Conservation (phyloP, 2,113 vertebrate species). For the Nanorana parkeri region DNA sequence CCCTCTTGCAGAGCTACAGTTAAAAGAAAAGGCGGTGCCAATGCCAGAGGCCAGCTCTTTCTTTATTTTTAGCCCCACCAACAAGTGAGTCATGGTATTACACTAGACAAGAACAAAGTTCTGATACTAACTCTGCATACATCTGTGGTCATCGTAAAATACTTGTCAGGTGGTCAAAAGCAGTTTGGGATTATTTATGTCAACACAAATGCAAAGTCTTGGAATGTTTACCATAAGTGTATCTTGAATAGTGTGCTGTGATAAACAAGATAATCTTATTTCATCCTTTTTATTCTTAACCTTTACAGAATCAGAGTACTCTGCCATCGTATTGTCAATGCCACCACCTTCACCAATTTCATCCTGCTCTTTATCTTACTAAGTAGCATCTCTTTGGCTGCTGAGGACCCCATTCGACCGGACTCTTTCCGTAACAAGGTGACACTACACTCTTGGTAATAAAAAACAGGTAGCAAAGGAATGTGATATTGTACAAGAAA, state of each 20-base stretch:
- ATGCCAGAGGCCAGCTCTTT: constrained; percentile 95
- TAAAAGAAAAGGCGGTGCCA: constrained; percentile 96
- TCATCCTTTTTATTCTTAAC: constrained; percentile 1
- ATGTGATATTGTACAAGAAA: too few species aligned
- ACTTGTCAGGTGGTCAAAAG: too few species aligned
- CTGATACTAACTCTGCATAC: neutral
- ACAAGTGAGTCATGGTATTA: constrained; percentile 80
- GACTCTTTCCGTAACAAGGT: constrained; percentile 93
- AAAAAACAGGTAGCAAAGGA: neutral
- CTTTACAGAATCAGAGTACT: constrained; percentile 85
- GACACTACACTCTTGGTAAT: neutral
- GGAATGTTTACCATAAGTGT: neutral
- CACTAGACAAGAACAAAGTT: neutral
- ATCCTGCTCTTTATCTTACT: constrained; percentile 98
- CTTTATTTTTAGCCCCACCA: constrained; percentile 95
- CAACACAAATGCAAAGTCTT: neutral
- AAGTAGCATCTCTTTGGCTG: constrained; percentile 94
- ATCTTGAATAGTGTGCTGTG: neutral
- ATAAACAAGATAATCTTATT: neutral
- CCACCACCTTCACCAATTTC: constrained; percentile 97
- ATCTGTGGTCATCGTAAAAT: too few species aligned
- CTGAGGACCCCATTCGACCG: constrained; percentile 93
- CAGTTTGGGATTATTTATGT: neutral
- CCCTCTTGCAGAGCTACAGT: constrained; percentile 92
- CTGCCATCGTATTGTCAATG: constrained; percentile 92